Evolutionary conservation across 2,888 invertebrate species (phyloP), one percentile per base, ranked within the genome.

Genomic region (Sesamia inferens): DNA sequence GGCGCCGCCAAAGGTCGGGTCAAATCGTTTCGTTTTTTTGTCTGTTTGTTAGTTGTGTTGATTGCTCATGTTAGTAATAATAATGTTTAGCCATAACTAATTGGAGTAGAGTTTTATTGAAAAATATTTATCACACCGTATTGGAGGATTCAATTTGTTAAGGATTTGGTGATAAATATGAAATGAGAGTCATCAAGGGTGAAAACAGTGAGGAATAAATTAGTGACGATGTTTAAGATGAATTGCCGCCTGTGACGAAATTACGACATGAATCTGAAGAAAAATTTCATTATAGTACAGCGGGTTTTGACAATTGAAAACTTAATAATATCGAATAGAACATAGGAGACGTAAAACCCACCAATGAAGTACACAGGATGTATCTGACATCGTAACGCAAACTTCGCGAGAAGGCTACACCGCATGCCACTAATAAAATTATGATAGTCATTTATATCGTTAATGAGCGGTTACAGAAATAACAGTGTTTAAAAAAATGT

Each of bases 81-180:
- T 92, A 94, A 94, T 94, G 94, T 94, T 95, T 95, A 94, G 89
- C 88, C 84, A 81, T 87, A 90, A 92, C 94, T 95, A 95, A 96
- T 96, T 95, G 95, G 93, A 95, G 94, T 94, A 94, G 93, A 94
- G 92, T 94, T 94, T 94, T 94, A 95, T 95, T 96, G 91, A 93
- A 93, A 94, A 94, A 84, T 85, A 86, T 84, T 84, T 91, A 94
- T 90, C 82, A 85, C 76, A 74, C 79, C 71, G 74, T 78, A 72
- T 74, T 76, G 74, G 66, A 76, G 72, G 22, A 81, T 79, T 84
- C 79, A 86, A 84, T 84, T 81, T 82, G 82, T 79, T 68, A 57
- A 14, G 51, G n/a, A 64, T 74, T 79, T 68, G 70, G 75, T 74
- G 80, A 79, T 74, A 70, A 67, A 82, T 78, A n/a, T 44, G 31